Base-by-base conservation (phyloP, 2,113 vertebrate species). In the Zosterops hypoxanthus region DNA sequence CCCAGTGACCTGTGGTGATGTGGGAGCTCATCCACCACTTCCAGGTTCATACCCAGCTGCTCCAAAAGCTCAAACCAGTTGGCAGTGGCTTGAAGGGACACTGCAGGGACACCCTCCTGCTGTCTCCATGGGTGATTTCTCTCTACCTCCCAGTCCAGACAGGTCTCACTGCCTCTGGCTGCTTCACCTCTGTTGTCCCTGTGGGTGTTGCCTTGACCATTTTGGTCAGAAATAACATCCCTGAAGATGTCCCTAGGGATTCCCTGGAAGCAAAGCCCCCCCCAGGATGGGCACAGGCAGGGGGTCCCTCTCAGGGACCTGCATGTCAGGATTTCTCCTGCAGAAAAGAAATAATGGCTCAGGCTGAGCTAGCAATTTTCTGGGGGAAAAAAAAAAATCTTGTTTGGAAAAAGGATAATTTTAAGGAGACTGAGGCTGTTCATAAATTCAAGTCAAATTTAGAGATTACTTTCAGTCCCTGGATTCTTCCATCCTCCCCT, bases 381-480 rank as follows among this genome's bases (percentile, higher is more conserved):
- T 86, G 49, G 56, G 6, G 15, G 4, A 47, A 71, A 90, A 71
- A 83, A 83, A 69, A 70, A 82, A 75, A 79, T 33, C 25, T 59
- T 52, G 56, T 78, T 44, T 85, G 69, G 33, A 39, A 84, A 86
- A 92, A 89, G 7, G 41, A 66, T 23, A 78, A 60, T 95, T 95
- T 95, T 88, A 81, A 94, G 46, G 49, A 95, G 57, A 82, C 57
- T 59, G 34, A 82, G 65, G 8, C 76, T 86, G 70, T 60, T 96
- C 69, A 84, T 84, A 75, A 96, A 92, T 94, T 83, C 73, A 86
- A 92, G 65, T 94, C 26, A 92, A 94, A 91, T 91, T 94, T 72
- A 87, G 88, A 84, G 89, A 91, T 92, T 92, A 53, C 69, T 97
- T 94, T 92, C 94, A 94, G 92, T 63, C 94, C 49, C 59, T 90